Evolutionary conservation across 2,888 invertebrate species (phyloP), one percentile per base, ranked within the genome.

Genomic region (Netelia virgata): DNA sequence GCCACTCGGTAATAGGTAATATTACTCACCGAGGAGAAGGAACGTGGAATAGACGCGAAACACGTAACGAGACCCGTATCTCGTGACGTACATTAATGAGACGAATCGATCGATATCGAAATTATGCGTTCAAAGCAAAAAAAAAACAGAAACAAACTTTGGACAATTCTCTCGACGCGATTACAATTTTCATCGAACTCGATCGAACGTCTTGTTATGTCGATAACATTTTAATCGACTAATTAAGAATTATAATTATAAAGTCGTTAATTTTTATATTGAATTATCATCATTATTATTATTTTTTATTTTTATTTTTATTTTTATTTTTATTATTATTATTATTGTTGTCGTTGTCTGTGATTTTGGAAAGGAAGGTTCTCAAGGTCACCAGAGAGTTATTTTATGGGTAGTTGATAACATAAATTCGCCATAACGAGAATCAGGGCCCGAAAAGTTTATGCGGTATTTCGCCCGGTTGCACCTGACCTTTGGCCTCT

Each of bases 401-500:
- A 78, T 50, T 74, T 0, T 41, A 64, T 69, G 59, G 61, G 63
- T 50, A 11, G 47, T 11, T 69, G 14, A 74, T 43, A n/a, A 41
- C 20, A 3, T 28, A 66, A 63, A 2, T 23, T 43, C 41, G 20
- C 55, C 16, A 69, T 63, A 79, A 57, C 28, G 66, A 75, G 63
- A 18, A 18, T 23, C 23, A 50, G 64, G 41, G 10, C 28, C 10
- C 59, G 18, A 73, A 68, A 82, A 77, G 28, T 73, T 73, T 61
- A 61, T 28, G 68, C 77, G 72, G 43, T 68, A 73, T 76, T 82
- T 11, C 28, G 28, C 50, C n/a, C 50, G 6, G 59, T 76, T 59
- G 78, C 74, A 74, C 80, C 77, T 85, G 82, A 85, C 84, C 85
- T 85, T 86, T 86, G 18, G 11, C 20, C 43, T 55, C 63, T 57